These are phyloP conservation scores for Lysiphlebus fabarum DNA, from an alignment of 1,140 invertebrate genomes.

Conservation along the genomic window DNA sequence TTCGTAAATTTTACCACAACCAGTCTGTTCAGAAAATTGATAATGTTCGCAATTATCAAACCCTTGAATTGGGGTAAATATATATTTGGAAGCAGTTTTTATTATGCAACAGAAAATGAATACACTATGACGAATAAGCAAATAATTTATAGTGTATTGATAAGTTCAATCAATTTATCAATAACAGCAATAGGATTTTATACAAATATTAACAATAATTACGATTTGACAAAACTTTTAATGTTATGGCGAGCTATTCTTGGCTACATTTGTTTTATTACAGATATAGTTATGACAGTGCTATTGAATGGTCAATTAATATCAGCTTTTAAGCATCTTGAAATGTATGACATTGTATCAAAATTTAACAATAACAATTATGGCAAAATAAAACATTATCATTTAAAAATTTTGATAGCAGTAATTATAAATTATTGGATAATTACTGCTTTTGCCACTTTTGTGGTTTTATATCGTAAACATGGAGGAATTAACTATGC, in stretches of 20 bases:
- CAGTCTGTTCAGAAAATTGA: no score
- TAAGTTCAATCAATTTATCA: no score
- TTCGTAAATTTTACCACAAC: no score
- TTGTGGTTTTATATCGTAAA: slow-evolving; percentile 21
- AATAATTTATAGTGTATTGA: no score
- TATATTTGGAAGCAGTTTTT: no score
- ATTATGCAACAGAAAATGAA: no score
- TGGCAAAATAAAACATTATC: background rate
- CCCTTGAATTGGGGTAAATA: no score
- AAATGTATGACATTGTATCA: slow-evolving; percentile 27
- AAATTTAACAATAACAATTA: slow-evolving; percentile 19
- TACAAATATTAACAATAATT: slow-evolving; percentile 9
- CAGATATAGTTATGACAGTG: slow-evolving; percentile 24
- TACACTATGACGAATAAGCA: no score
- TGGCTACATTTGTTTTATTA: slow-evolving; percentile 25
- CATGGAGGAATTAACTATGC: slow-evolving; percentile 24
- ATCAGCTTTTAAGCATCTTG: slow-evolving; percentile 19
- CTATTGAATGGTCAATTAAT: slow-evolving; percentile 27
- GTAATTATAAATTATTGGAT: slow-evolving; percentile 25
- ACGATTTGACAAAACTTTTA: slow-evolving; percentile 21
- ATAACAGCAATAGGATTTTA: slow-evolving; percentile 11
- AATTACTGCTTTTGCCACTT: slow-evolving; percentile 25
- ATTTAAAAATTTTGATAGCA: slow-evolving; percentile 9
- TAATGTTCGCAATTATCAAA: no score
- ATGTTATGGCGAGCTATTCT: slow-evolving; percentile 18